Conservation (phyloP, 2,888 invertebrate genomes). For the Atrina japonica region DNA sequence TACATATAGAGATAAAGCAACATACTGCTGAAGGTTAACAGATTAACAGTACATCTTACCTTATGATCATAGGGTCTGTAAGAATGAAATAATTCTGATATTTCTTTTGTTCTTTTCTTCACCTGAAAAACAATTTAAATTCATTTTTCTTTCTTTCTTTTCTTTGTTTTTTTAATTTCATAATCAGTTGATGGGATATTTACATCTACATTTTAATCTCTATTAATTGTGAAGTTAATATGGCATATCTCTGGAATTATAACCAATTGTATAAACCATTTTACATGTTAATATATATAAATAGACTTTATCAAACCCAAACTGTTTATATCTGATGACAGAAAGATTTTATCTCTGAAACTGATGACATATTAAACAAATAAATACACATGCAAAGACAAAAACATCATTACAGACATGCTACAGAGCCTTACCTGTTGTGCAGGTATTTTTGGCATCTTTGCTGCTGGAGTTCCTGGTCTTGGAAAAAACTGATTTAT, state of each 20-base stretch:
- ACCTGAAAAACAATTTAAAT: slow-evolving; percentile 83
- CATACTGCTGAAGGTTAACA: too few relatives aligned
- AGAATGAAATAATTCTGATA: slow-evolving; percentile 93
- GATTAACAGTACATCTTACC: slow-evolving; percentile 67
- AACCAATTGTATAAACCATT: too few relatives aligned
- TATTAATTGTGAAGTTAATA: not conserved
- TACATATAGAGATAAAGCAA: too few relatives aligned
- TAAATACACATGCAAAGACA: too few relatives aligned
- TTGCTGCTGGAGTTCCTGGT: slow-evolving; percentile 97
- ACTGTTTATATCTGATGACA: too few relatives aligned
- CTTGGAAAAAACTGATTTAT: slow-evolving; percentile 99
- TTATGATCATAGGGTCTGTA: slow-evolving; percentile 90
- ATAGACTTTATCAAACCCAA: too few relatives aligned
- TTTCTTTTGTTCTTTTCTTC: slow-evolving; percentile 91
- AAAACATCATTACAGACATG: too few relatives aligned
- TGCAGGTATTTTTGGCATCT: slow-evolving; percentile 91
- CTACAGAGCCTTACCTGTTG: slow-evolving; percentile 86
- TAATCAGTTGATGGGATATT: too few relatives aligned
- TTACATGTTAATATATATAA: too few relatives aligned
- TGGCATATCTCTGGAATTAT: not conserved
- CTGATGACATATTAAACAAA: too few relatives aligned
- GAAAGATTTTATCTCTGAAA: too few relatives aligned
- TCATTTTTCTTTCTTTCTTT: not conserved
- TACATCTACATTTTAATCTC: not conserved
- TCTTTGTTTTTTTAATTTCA: too few relatives aligned